Evolutionary conservation across 1,140 invertebrate species (phyloP).

Genomic region (Monomorium pharaonis): DNA sequence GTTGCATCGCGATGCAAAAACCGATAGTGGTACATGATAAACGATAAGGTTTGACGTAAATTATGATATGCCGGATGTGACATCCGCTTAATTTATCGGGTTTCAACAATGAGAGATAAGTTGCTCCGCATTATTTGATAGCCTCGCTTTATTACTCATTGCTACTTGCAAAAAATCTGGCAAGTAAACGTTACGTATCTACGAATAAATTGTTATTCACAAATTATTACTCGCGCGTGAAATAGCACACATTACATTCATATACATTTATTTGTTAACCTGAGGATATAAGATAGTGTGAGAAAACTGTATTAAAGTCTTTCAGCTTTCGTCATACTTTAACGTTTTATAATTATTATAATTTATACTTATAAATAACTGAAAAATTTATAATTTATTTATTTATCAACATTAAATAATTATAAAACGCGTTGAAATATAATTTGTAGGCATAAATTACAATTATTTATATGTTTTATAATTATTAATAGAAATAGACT

Average conservation of each 20-base stretch:
- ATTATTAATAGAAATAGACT: neutral
- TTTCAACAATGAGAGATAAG: neutral
- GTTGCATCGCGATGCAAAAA: neutral
- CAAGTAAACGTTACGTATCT: neutral
- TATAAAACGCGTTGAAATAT: too few species aligned
- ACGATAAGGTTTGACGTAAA: constrained; percentile 22
- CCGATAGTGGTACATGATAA: neutral
- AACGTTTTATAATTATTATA: neutral
- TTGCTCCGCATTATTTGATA: neutral
- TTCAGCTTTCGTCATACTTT: neutral
- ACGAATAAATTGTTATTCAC: neutral
- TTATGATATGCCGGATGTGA: neutral
- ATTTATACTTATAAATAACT: too few species aligned
- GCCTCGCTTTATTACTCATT: neutral
- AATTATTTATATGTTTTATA: too few species aligned
- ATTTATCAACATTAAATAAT: too few species aligned
- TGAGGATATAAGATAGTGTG: neutral
- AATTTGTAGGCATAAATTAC: too few species aligned
- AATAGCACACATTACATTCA: neutral
- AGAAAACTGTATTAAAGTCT: neutral
- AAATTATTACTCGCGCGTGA: neutral
- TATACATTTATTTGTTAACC: neutral
- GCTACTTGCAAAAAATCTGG: neutral
- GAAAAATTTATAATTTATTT: too few species aligned
- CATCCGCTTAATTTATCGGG: neutral